A percentile compares a stretch with the other conserved stretches of the same genome.
Conservation (phyloP, 2,888 invertebrate genomes). For the Lissocephala sabroskyi region DNA sequence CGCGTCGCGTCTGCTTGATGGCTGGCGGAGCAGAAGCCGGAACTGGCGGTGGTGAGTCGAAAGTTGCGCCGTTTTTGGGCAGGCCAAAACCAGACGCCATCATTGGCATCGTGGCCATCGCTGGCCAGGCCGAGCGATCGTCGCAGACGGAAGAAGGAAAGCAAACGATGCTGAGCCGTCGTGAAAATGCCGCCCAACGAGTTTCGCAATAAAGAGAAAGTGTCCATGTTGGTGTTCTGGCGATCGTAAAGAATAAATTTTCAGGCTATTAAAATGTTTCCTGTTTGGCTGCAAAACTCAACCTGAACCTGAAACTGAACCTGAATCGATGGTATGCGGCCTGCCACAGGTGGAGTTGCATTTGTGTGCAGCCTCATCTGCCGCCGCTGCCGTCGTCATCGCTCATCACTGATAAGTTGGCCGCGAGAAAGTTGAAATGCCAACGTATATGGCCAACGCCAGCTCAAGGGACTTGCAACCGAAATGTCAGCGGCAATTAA, state of each 20-base stretch:
- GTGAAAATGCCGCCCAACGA: slow-evolving; percentile 63
- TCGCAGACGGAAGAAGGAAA: slow-evolving; percentile 55
- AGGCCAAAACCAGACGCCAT: slow-evolving; percentile 39
- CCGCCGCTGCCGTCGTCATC: too few species aligned
- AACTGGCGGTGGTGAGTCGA: slow-evolving; percentile 44
- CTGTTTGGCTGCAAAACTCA: slow-evolving; percentile 34
- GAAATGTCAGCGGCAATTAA: too few species aligned
- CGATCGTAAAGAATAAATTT: slow-evolving; percentile 68
- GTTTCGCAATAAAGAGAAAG: slow-evolving; percentile 68
- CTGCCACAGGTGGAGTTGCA: slow-evolving; percentile 27
- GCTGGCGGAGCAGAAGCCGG: slow-evolving; percentile 32
- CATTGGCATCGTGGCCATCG: slow-evolving; percentile 12
- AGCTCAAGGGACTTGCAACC: too few species aligned
- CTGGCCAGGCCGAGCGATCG: slow-evolving; percentile 11
- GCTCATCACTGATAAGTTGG: slow-evolving; percentile 7
- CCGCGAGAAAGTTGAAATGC: slow-evolving; percentile 7
- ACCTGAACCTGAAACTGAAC: not conserved
- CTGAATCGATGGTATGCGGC: slow-evolving; percentile 1
- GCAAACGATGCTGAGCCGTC: slow-evolving; percentile 22
- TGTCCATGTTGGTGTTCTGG: slow-evolving; percentile 64
- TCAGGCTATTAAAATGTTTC: slow-evolving; percentile 57
- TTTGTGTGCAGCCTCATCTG: not conserved
- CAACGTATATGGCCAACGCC: not conserved
- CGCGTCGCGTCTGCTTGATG: slow-evolving; percentile 2
- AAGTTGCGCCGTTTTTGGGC: slow-evolving; percentile 62